Base-by-base conservation (phyloP, 2,888 invertebrate genomes). In the Agrochola lychnidis region DNA sequence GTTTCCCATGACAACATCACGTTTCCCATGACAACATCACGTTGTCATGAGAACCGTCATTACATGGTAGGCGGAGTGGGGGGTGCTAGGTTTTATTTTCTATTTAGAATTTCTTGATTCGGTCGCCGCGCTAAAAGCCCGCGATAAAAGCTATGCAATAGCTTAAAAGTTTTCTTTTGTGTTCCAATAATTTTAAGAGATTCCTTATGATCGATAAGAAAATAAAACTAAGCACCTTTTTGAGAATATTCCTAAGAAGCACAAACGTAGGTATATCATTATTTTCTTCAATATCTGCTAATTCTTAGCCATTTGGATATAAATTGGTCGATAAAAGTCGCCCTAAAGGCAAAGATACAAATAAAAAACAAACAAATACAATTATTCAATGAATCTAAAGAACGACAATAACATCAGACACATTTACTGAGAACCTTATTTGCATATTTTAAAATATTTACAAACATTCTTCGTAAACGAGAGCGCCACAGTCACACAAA, bases 361-460 rank as follows among this genome's bases (percentile, higher is more conserved):
- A 85, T 67, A 78, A 81, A 48, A 73, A 70, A 79, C 70, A 86
- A 79, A 76, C 80, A 80, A 81, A 82, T 77, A 81, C 87, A 87
- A 90, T 88, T 88, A 88, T 89, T 91, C 90, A 89, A 89, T 88
- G 87, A 90, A 89, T 89, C 83, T 84, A 87, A 85, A 87, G 79
- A 88, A 90, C 84, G 89, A 89, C 89, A 90, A 90, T 91, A 92
- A 90, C 89, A 90, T 87, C 85, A 88, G 88, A 89, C 89, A 90
- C 89, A 89, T 90, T 89, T 88, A 88, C 90, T 88, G 84, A 89
- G 82, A 88, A 89, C 83, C 79, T 89, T 86, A 92, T 92, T 91
- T 92, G 89, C 91, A 92, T 92, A 90, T 91, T 91, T 91, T 92
- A 89, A 91, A 92, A 91, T 92, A 92, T 92, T 92, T 91, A 91